Evolutionary conservation across 2,113 vertebrate species (phyloP), one percentile per base, ranked within the genome.

Genomic region (Speoplatyrhinus poulsoni): DNA sequence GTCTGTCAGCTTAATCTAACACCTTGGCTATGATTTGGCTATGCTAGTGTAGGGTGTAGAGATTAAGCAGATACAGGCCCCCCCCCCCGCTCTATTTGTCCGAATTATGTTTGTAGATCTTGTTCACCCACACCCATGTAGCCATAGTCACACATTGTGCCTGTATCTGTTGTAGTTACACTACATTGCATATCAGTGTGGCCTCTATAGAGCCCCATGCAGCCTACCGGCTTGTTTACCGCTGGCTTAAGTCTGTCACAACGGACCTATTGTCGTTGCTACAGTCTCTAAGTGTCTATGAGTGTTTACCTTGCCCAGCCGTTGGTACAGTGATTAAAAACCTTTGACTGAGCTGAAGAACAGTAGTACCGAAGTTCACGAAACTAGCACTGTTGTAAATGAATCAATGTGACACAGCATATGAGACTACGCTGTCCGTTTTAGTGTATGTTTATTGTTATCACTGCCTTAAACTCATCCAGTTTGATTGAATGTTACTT

Each of bases 141-240:
- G 26, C 12, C 46, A 17, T 41, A 52, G 46, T 19, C 47, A 61
- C 41, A 54, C 46, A 49, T 32, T n/a, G 46, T 58, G 76, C 72
- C 76, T 80, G 72, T 83, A 67, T 73, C 79, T 77, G 78, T 65
- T 77, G 60, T 54, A 70, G 62, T 72, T 83, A 66, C 67, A 13
- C 82, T 72, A 81, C 75, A 83, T 85, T 85, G 80, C 79, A 84
- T 90, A 90, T 90, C 83, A 83, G 61, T 79, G 79, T 70, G 61
- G 77, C 76, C 67, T 85, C 76, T 60, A 52, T 57, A 36, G 62
- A 74, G 76, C 72, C 62, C 58, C 49, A 72, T 73, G 85, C 77
- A 79, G 77, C 72, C 54, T 63, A 69, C 66, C 61, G 47, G 81
- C 85, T 77, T 84, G 80, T 89, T 88, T 88, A 85, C 86, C 77